These are phyloP conservation scores for Diadema setosum DNA, from an alignment of 35 echinoderm and acorn worm genomes.

Conservation along the genomic window DNA sequence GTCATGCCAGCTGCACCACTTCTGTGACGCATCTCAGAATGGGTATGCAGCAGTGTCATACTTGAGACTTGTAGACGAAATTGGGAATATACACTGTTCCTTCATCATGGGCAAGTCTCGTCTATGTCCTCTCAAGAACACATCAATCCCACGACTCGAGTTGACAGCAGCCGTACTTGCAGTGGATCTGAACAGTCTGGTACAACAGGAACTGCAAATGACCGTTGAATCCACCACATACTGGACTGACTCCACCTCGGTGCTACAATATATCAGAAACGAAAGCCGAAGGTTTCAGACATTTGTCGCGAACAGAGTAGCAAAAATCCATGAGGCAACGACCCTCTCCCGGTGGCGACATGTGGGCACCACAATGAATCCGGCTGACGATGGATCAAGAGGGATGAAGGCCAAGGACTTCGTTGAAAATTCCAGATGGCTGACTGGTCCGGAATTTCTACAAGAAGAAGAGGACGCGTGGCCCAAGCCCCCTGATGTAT, in stretches of 20 bases:
- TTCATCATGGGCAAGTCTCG: conserved; percentile 36
- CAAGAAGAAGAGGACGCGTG: too few species aligned
- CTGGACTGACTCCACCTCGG: conserved; percentile 32
- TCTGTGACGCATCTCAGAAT: conserved; percentile 32
- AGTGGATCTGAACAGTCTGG: neutral
- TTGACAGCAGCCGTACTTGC: conserved; percentile 31
- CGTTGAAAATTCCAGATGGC: too few species aligned
- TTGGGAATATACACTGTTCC: conserved; percentile 14
- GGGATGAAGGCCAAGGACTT: too few species aligned
- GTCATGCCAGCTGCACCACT: neutral
- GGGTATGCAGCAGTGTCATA: conserved; percentile 39
- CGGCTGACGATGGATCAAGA: neutral
- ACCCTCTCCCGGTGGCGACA: neutral
- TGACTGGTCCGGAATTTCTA: neutral
- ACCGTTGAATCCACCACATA: neutral
- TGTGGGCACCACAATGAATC: conserved; percentile 1
- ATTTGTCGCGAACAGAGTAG: conserved; percentile 33
- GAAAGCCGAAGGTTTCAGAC: too few species aligned
- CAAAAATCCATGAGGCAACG: neutral
- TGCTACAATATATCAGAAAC: too few species aligned
- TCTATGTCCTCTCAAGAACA: neutral
- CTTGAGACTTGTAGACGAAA: neutral
- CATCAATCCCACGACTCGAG: conserved; percentile 41
- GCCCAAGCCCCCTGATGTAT: too few species aligned
- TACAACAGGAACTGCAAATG: neutral